Percentiles rank a stretch among this genome's conserved stretches.
Evolutionary conservation across 2,113 vertebrate species (phyloP).

Genomic region (Hystrix cristata): DNA sequence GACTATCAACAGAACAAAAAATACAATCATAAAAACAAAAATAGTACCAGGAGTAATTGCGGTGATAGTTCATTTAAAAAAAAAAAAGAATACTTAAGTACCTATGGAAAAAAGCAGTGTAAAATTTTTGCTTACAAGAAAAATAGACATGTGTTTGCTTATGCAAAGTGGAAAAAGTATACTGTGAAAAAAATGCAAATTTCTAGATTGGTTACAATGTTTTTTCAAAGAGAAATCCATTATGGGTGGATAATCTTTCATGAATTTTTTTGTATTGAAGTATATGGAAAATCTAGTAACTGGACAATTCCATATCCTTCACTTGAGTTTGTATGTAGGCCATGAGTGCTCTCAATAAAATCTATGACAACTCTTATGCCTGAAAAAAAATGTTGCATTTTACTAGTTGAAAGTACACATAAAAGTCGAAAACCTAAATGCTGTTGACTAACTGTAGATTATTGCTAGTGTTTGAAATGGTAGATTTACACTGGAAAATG

Average conservation of each 20-base stretch:
- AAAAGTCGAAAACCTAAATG: slow-evolving; percentile 39
- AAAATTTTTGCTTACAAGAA: slow-evolving; percentile 28
- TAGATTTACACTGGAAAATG: slow-evolving; percentile 27
- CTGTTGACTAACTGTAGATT: slow-evolving; percentile 4
- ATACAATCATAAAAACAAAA: slow-evolving; percentile 37
- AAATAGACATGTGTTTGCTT: not conserved
- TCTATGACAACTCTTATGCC: slow-evolving; percentile 59
- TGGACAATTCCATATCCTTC: not conserved
- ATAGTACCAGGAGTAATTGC: not conserved
- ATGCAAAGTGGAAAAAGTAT: not conserved
- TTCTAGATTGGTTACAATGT: not conserved
- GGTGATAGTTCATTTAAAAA: slow-evolving; percentile 2
- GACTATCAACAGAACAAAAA: slow-evolving; percentile 38
- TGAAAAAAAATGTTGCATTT: slow-evolving; percentile 58
- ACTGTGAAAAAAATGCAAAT: not conserved
- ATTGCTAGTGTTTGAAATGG: slow-evolving; percentile 31
- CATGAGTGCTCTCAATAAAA: slow-evolving; percentile 30
- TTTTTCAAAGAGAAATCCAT: not conserved
- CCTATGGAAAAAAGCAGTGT: not conserved
- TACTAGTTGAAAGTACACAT: slow-evolving; percentile 50
- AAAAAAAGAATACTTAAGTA: not conserved
- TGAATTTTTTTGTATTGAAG: not conserved
- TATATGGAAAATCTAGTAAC: not conserved
- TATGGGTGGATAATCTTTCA: not conserved
- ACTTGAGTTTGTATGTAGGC: not conserved